phyloP scores from a whole-genome alignment of 1,140 invertebrate species.

The Hylyphantes graminicola region DNA sequence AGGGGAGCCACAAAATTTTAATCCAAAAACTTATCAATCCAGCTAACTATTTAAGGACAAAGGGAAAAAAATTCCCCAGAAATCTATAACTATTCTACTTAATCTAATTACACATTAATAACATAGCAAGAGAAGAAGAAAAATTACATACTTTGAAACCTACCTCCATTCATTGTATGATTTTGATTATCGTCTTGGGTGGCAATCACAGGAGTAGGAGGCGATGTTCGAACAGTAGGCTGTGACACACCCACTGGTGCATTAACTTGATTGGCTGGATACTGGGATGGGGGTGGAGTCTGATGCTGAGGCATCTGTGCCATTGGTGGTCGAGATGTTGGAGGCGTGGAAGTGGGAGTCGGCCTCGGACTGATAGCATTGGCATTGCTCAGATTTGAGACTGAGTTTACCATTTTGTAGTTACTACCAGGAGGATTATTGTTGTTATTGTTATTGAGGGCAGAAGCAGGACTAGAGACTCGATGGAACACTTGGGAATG shows the following conservation, averaged over 20 bases:
- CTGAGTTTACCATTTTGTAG: conserved; percentile 26
- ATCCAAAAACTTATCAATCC: too few species aligned
- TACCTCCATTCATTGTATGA: conserved; percentile 50
- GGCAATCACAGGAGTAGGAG: conserved; percentile 16
- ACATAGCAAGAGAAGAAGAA: too few species aligned
- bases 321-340: conserved; percentile 13
- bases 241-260: background rate
- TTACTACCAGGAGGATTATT: conserved; percentile 17
- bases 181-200: conserved; percentile 47
- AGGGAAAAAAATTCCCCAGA: too few species aligned
- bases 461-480: conserved; percentile 44
- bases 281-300: conserved; percentile 5
- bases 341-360: conserved; percentile 45
- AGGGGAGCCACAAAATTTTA: too few species aligned
- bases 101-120: too few species aligned
- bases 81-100: too few species aligned
- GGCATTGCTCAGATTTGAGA: conserved; percentile 9
- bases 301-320: background rate
- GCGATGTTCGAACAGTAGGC: conserved; percentile 10
- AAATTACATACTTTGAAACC: too few species aligned
- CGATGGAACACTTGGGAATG: conserved; percentile 41
- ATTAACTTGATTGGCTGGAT: background rate
- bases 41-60: too few species aligned
- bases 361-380: conserved; percentile 24
- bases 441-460: conserved; percentile 17